Conservation (phyloP, 2,888 invertebrate species). For the Stramonita haemastoma region DNA sequence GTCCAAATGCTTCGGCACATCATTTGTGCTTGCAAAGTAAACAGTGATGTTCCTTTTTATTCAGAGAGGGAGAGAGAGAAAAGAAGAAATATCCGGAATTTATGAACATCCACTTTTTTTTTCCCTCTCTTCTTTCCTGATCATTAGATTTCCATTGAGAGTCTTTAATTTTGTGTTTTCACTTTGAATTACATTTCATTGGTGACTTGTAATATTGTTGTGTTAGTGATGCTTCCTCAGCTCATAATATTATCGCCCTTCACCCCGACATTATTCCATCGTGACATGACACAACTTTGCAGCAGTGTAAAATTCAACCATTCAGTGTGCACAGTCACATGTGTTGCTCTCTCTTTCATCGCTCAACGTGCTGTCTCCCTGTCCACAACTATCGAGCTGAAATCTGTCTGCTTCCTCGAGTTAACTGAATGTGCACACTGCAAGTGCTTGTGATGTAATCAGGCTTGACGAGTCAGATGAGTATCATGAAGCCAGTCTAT, state of each 20-base stretch:
- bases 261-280: background rate
- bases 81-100: slow-evolving; percentile 7
- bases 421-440: background rate
- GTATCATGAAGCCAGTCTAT: background rate
- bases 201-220: too few species aligned
- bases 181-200: too few species aligned
- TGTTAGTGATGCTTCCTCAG: background rate
- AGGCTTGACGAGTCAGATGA: background rate
- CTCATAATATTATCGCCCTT: background rate
- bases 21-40: background rate
- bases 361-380: background rate
- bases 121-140: background rate
- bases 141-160: background rate
- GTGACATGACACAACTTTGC: background rate
- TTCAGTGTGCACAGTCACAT: background rate
- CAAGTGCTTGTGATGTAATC: background rate
- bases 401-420: background rate
- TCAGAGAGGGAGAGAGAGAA: background rate
- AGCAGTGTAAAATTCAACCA: background rate
- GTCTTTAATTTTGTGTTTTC: too few species aligned
- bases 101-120: background rate
- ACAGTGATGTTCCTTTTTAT: background rate
- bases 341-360: background rate
- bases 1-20: slow-evolving; percentile 25
- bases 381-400: background rate